Evolutionary conservation across 2,113 vertebrate genomes (phyloP), one percentile per base, ranked within the genome.

Genomic region (Physeter macrocephalus): DNA sequence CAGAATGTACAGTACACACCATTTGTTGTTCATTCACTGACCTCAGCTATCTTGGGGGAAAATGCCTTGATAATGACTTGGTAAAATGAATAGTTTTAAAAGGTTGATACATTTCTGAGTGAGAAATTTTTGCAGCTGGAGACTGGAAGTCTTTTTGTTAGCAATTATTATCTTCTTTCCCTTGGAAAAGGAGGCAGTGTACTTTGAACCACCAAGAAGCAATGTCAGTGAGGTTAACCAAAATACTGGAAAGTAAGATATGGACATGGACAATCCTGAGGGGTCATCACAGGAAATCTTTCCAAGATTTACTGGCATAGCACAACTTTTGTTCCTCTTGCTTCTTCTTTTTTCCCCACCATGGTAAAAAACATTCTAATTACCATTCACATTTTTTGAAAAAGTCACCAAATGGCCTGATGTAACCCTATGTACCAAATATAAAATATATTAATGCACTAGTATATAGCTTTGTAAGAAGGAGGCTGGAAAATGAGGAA

Each of bases 61-160:
- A 67, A 54, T 52, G 29, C 25, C 39, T 89, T 6, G 3, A 43
- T 49, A 57, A 94, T 93, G 41, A 87, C 29, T 81, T 41, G 9
- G 31, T 80, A 81, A 93, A 95, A 90, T 43, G 83, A 92, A 52
- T 87, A 61, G 2, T 86, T 94, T 88, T 52, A 31, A 74, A 94
- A 93, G 5, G 23, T 88, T 46, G 41, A 18, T 75, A 69, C 27
- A 41, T 93, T 93, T 96, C 41, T 71, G 57, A 89, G 54, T 92
- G 15, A 95, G 39, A 82, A 34, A 17, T 86, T 78, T 94, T 96
- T 96, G 62, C 52, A 93, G 11, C 41, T 78, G 20, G 77, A 93
- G 29, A 69, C n/a, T 59, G 29, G 15, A 93, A 78, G 29, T 27
- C 78, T 43, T 69, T 85, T 90, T 67, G 8, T 92, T 72, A 71